Base-by-base conservation (phyloP, 2,888 invertebrate species). In the Perizoma flavofasciatum region DNA sequence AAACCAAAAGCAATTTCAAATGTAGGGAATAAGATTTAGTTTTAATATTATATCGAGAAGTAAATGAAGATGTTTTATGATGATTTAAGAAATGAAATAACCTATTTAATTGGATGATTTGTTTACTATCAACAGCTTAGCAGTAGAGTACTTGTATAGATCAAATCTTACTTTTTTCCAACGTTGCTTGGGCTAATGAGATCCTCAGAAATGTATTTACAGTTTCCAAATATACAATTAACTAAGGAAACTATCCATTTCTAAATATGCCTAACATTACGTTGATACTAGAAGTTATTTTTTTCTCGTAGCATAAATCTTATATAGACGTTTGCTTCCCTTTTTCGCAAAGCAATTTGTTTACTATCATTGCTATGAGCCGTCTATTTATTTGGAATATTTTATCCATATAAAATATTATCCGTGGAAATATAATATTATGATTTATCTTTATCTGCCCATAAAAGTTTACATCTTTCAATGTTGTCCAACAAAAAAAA, bases 361-460 rank as follows among this genome's bases (percentile, higher is more conserved):
- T 63, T 66, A 66, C 71, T 72, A 73, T 74, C 69, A 67, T 75
- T 78, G 79, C 84, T 85, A 78, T n/a, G n/a, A 83, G 81, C 90
- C 91, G 91, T 90, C 91, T 90, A 89, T 80, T 86, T 81, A 75
- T 79, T 81, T 87, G 68, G 78, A 77, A 64, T 79, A 82, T 75
- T 85, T 85, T 63, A 53, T 77, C 72, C 75, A 49, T 43, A 40
- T 50, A 7, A 46, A 11, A 33, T 35, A 10, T 53, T 39, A 22
- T 22, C 22, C 22, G 22, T 22, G 22, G 22, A 22, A 22, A 22
- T 22, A 22, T 22, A 22, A 22, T 22, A 22, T 2, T 22, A 33
- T 40, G 45, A 49, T 47, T 34, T 50, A 47, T 37, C 41, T 41
- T 39, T 46, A 34, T 37, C 11, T 44, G 4, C 44, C 52, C 48